phyloP scores from a whole-genome alignment of 1,140 invertebrate genomes.

The Calliphora vicina region DNA sequence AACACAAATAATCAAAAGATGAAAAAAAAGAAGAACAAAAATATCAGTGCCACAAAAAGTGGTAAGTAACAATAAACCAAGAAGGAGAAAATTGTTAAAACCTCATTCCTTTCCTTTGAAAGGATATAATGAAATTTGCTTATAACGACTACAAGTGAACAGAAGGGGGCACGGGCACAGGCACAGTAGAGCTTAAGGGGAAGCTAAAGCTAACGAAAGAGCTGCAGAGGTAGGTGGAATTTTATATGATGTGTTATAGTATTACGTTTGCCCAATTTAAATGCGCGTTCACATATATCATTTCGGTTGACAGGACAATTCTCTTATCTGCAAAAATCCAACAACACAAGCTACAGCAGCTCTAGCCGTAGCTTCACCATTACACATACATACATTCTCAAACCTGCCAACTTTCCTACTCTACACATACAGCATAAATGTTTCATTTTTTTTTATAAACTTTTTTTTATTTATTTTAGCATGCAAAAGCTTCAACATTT shows the following conservation, averaged over 20 bases:
- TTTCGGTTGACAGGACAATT: constrained; percentile 64
- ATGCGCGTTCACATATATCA: constrained; percentile 63
- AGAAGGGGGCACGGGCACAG: neutral
- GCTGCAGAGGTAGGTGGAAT: neutral
- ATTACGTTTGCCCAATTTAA: constrained; percentile 60
- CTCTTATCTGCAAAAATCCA: constrained; percentile 63
- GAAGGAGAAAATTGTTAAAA: neutral
- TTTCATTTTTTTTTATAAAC: neutral
- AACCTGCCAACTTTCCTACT: neutral
- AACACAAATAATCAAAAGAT: neutral
- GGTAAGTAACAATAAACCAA: constrained; percentile 2
- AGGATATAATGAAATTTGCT: constrained; percentile 10
- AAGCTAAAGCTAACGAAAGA: neutral
- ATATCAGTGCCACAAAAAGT: neutral
- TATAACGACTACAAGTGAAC: neutral
- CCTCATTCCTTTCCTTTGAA: neutral
- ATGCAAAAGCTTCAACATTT: neutral
- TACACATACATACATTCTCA: neutral
- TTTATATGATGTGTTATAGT: constrained; percentile 12
- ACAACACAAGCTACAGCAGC: constrained; percentile 41
- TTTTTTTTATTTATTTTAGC: neutral
- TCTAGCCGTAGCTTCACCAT: constrained; percentile 2
- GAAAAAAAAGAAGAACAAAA: neutral
- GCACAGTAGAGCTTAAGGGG: neutral
- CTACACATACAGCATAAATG: neutral